A percentile compares a stretch with the other conserved stretches of the same genome.
phyloP scores from a whole-genome alignment of 2,113 vertebrate species.

The Oriolus oriolus region DNA sequence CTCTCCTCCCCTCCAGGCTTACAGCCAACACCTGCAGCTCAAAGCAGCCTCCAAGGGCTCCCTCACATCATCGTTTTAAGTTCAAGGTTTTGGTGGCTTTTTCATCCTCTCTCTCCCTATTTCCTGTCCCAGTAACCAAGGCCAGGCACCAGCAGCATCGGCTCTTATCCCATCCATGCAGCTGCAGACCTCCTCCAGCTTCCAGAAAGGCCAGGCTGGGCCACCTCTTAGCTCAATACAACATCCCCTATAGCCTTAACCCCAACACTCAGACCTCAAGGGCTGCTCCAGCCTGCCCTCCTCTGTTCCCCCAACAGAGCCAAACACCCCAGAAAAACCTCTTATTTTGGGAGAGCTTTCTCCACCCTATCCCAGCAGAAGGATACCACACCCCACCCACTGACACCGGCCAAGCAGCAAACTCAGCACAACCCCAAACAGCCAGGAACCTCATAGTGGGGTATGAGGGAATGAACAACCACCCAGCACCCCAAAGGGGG shows the following conservation, averaged over 20 bases:
- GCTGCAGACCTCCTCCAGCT: neutral
- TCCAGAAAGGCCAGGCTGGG: neutral
- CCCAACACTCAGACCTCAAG: neutral
- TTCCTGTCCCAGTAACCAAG: neutral
- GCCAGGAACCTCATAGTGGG: fast-evolving
- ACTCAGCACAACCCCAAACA: neutral
- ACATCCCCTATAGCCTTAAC: fast-evolving
- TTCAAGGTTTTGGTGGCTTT: neutral
- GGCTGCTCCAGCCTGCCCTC: neutral
- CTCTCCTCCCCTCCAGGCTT: neutral
- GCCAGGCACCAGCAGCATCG: neutral
- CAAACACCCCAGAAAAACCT: neutral
- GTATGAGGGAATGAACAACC: fast-evolving
- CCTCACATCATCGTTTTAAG: fast-evolving
- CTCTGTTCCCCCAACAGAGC: fast-evolving
- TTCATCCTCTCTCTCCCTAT: neutral
- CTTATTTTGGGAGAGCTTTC: fast-evolving
- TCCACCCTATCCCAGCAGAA: neutral
- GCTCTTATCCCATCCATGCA: neutral
- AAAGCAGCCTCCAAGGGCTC: neutral
- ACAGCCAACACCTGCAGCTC: neutral
- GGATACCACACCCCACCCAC: fast-evolving
- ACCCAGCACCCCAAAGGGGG: fast-evolving
- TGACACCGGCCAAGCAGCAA: neutral
- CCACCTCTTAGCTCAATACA: neutral